Base-by-base conservation (phyloP, 2,797 vertebrate species). In the Typhlichthys subterraneus region DNA sequence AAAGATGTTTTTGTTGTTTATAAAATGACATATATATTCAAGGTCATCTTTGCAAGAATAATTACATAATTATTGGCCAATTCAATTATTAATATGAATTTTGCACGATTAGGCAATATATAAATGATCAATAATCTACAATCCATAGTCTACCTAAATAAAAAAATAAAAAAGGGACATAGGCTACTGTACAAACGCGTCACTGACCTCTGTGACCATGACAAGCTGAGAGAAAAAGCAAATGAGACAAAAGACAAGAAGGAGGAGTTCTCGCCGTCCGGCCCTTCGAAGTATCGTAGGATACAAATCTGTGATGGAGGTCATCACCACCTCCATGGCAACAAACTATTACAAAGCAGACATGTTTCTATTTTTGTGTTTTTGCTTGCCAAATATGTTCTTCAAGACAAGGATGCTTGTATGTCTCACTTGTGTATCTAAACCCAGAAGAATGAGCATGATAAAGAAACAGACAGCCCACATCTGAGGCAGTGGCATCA, bases 401-500 rank as follows among this genome's bases (percentile, higher is more conserved):
- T 3, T 47, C 11, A 42, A 42, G 38, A 9, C 0, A 10, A 2
- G 11, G 15, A 45, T 4, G 38, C 57, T 4, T 46, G 10, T 56
- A 1, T 2, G 5, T 59, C 69, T 79, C 65, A 98, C 97, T 87
- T 98, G 93, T 74, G 96, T 95, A 80, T 98, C 96, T 80, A 99
- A 88, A 31, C 95, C 94, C 69, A 98, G 66, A 76, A 98, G 94
- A 71, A 97, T 85, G 70, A 97, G 80, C 95, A 96, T 97, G 65
- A 95, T 54, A 76, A 97, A 97, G 89, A 97, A 97, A 57, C 95
- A 94, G 77, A 94, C 88, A 59, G 95, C 93, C 96, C 96, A 97
- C 59, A 97, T 87, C 61, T 94, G 95, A 70, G 95, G 94, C 15
- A 92, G 69, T 0, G 95, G 96, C 94, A 96, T 97, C 95, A 97